These are phyloP conservation scores for Dipodomys stephensi DNA, from an alignment of 2,113 vertebrate genomes.

Conservation along the genomic window DNA sequence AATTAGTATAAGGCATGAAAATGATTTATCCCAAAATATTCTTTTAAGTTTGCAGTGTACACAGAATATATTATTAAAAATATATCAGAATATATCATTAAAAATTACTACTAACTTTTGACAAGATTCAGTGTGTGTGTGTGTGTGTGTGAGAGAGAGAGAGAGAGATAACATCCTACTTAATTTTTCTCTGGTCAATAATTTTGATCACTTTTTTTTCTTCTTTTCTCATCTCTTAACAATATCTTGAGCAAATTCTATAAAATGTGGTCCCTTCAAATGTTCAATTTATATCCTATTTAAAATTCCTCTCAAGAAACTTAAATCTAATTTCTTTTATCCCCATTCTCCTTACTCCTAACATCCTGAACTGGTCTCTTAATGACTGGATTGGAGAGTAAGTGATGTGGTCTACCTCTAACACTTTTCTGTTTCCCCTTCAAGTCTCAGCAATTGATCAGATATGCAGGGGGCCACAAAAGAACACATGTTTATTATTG, in stretches of 20 bases:
- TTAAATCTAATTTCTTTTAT: neutral
- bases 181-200: neutral
- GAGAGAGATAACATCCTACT: neutral
- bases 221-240: neutral
- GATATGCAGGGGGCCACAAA: neutral
- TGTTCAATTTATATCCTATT: neutral
- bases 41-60: conserved; percentile 22
- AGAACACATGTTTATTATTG: neutral
- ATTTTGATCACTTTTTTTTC: neutral
- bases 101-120: neutral
- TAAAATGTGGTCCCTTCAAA: neutral
- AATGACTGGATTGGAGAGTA: neutral
- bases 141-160: too few relatives aligned
- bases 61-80: neutral
- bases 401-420: neutral
- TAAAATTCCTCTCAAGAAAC: neutral
- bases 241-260: neutral
- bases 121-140: neutral
- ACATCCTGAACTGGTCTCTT: neutral
- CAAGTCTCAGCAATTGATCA: neutral
- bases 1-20: neutral
- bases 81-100: too few relatives aligned
- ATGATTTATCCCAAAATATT: neutral
- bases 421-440: neutral
- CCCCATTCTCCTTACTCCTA: neutral